Base-by-base conservation (phyloP, 2,888 invertebrate species). In the Lucinisca nassula region DNA sequence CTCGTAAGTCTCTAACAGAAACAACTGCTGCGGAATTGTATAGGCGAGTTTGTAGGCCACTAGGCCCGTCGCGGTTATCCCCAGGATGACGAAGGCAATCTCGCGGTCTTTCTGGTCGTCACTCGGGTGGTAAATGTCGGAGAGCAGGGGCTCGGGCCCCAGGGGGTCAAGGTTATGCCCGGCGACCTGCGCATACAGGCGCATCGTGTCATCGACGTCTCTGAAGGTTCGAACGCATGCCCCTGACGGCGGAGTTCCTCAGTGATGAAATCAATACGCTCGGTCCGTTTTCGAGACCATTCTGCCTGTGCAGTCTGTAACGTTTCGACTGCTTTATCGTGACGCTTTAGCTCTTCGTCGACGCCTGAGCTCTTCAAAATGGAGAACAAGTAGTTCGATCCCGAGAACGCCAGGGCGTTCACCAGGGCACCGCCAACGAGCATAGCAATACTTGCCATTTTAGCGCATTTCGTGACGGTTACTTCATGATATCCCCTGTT, bases 301-400 rank as follows among this genome's bases (percentile, higher is more conserved):
- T 55, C 79, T 61, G 30, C 82, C 40, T 84, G 78, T 35, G 84
- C 83, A 30, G 84, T 70, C 79, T 82, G 51, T 67, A 88, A 74
- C 72, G 84, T 72, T 88, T 85, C 85, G 8, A 84, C 73, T 77
- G 84, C 82, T 75, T 85, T 85, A 24, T 88, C 37, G 74, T 82
- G 51, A 17, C 83, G 30, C 45, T 82, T 74, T 67, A 72, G 27
- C 27, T 61, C 61, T 30, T 27, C 30, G 27, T 61, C 84, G 51
- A 70, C 84, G 30, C 21, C 51, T 21, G 51, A 51, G 21, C 72
- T 75, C 40, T 49, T 61, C 14, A 49, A 58, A 51, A 72, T 75
- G 17, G 81, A 77, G 35, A 82, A 85, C 30, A 85, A 79, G 75
- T 21, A 51, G 51, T 51, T 51, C 21, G 51, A 51, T 12, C 21